These are phyloP conservation scores for Mystacides longicornis DNA, from an alignment of 2,888 invertebrate species.

Conservation along the genomic window DNA sequence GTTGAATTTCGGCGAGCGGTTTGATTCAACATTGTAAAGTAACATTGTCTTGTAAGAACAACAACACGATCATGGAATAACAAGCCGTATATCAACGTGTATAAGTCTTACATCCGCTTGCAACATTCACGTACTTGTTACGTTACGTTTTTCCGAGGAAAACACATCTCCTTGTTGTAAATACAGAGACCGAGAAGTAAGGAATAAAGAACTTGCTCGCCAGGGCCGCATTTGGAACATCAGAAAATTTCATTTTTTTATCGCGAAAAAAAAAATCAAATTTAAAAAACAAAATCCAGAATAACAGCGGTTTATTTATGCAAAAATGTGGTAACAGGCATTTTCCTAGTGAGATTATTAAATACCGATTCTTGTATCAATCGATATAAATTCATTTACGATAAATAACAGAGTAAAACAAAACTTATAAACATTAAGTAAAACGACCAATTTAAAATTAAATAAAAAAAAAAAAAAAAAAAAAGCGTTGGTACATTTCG, in stretches of 20 bases:
- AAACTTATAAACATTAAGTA: too few species aligned
- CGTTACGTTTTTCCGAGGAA: constrained; percentile 12
- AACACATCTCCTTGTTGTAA: constrained; percentile 20
- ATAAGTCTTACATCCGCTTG: constrained; percentile 16
- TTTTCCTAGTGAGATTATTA: too few species aligned
- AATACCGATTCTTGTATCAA: too few species aligned
- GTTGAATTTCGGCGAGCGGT: not conserved
- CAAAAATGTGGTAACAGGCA: too few species aligned
- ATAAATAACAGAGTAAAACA: too few species aligned
- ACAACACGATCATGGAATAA: constrained; percentile 20
- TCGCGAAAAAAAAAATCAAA: not conserved
- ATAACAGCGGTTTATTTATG: too few species aligned
- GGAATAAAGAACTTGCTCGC: constrained; percentile 22
- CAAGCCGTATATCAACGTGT: constrained; percentile 16
- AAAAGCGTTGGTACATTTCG: too few species aligned
- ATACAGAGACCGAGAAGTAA: constrained; percentile 21
- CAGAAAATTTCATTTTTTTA: not conserved
- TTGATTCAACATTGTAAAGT: not conserved
- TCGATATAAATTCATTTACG: too few species aligned
- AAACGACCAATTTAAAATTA: too few species aligned
- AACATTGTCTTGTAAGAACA: constrained; percentile 4
- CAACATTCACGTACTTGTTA: constrained; percentile 9
- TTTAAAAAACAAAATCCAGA: too few species aligned
- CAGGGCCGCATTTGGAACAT: constrained; percentile 5
- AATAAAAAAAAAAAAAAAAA: too few species aligned